Conservation (phyloP, 2,888 invertebrate species). For the Aspidiotus destructor region DNA sequence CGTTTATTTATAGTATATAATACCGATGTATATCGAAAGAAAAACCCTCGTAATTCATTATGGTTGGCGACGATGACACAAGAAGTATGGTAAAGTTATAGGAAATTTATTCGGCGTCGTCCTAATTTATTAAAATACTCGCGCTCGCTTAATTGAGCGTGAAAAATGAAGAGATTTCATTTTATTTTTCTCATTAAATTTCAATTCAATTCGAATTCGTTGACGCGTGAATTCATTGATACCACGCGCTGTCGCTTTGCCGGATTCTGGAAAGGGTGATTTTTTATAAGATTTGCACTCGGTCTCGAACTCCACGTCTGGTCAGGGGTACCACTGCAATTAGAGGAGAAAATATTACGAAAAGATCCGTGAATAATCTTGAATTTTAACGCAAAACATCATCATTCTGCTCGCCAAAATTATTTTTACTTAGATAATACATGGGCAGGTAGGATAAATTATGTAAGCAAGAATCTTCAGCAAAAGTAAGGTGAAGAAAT, state of each 20-base stretch:
- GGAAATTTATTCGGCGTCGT: slow-evolving; percentile 5
- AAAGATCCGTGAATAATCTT: too few species aligned
- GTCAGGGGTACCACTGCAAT: too few species aligned
- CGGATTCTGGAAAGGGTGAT: not conserved
- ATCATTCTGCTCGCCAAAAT: too few species aligned
- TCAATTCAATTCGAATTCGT: slow-evolving; percentile 26
- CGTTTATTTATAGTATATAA: not conserved
- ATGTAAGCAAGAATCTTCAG: too few species aligned
- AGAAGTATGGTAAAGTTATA: slow-evolving; percentile 7
- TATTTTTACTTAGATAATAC: too few species aligned
- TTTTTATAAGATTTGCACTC: not conserved
- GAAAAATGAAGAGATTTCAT: not conserved
- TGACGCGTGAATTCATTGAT: slow-evolving; percentile 27
- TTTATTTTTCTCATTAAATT: slow-evolving; percentile 7
- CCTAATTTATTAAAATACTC: slow-evolving; percentile 11
- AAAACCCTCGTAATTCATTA: slow-evolving; percentile 9
- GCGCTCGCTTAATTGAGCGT: slow-evolving; percentile 2
- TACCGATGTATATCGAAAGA: not conserved
- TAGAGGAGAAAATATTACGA: too few species aligned
- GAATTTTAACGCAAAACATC: too few species aligned
- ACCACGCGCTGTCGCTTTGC: not conserved
- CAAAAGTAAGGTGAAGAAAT: too few species aligned
- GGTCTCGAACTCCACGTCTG: too few species aligned
- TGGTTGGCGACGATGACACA: not conserved
- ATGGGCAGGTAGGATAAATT: too few species aligned